Evolutionary conservation across 2,888 invertebrate species (phyloP).

Genomic region (Seira sanloemensis): DNA sequence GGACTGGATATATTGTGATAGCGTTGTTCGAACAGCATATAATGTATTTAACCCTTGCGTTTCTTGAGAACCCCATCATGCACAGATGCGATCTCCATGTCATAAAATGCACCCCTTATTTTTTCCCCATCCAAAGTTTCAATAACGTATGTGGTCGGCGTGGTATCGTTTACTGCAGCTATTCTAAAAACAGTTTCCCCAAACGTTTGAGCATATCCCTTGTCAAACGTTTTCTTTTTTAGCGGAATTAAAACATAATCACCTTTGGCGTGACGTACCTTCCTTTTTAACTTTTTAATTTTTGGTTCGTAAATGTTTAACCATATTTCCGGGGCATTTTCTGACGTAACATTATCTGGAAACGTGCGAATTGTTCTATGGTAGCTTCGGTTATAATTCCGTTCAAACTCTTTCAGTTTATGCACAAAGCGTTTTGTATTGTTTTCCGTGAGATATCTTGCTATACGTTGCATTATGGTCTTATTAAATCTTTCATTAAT

Average conservation of each 20-base stretch:
- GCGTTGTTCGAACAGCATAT: background rate
- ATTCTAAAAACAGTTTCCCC: background rate
- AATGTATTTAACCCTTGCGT: background rate
- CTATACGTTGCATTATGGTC: slow-evolving; percentile 8
- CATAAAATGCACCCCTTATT: background rate
- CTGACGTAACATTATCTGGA: background rate
- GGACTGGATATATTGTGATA: too few species aligned
- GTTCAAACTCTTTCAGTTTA: background rate
- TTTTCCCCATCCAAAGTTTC: background rate
- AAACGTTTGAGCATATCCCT: background rate
- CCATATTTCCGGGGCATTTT: background rate
- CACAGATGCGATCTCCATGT: background rate
- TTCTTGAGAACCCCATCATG: background rate
- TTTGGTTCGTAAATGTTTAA: background rate
- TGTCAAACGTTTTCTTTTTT: background rate
- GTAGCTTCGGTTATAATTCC: background rate
- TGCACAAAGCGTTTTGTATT: slow-evolving; percentile 19
- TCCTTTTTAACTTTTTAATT: background rate
- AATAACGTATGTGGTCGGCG: background rate
- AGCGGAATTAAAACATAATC: background rate
- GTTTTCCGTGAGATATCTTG: slow-evolving; percentile 5
- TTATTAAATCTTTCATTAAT: slow-evolving; percentile 33
- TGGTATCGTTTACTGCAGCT: background rate
- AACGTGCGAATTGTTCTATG: background rate
- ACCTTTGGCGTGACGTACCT: background rate